Evolutionary conservation across 2,113 vertebrate species (phyloP), one percentile per base, ranked within the genome.

Genomic region (Oryzias javanicus): DNA sequence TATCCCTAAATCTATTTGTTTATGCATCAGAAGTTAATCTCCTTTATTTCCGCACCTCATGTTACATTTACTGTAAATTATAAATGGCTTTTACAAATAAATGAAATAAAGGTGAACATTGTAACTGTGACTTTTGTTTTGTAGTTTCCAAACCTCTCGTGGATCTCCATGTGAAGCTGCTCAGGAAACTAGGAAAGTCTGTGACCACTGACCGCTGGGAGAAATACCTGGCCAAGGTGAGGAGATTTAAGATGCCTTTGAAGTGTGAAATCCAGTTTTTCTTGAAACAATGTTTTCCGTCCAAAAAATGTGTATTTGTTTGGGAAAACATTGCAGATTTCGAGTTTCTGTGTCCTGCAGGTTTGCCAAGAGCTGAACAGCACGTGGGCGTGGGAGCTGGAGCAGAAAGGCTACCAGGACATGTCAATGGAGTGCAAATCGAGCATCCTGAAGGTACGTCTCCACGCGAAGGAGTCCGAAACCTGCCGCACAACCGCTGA

Each of bases 301-400:
- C 19, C 8, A 8, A 47, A 46, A n/a, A 46, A 18, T 46, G 44
- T n/a, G 44, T 46, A 46, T 46, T 46, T 46, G 15, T n/a, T 17
- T 3, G 7, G 44, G 14, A 27, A 35, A 35, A 35, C 1, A 12
- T 3, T 12, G 35, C 10, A 35, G 24, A 16, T 25, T 25, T n/a
- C 10, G 1, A 49, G 2, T 51, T 25, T 29, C 14, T 52, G 17
- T 53, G 2, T 66, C 47, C 72, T 67, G 77, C 64, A 99, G 97
- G 93, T 96, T 73, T 99, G 97, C 81, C 95, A 96, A 91, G 97
- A 98, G 50, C 90, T 95, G 86, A 97, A 99, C 90, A 95, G 90
- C 66, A 96, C 94, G 20, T 99, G 96, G 97, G 96, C 97, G 0
- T 98, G 96, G 97, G 97, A 99, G 84, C 93, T 99, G 92, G 97